Conservation (phyloP, 2,797 vertebrate species). For the Myripristis jacobus region DNA sequence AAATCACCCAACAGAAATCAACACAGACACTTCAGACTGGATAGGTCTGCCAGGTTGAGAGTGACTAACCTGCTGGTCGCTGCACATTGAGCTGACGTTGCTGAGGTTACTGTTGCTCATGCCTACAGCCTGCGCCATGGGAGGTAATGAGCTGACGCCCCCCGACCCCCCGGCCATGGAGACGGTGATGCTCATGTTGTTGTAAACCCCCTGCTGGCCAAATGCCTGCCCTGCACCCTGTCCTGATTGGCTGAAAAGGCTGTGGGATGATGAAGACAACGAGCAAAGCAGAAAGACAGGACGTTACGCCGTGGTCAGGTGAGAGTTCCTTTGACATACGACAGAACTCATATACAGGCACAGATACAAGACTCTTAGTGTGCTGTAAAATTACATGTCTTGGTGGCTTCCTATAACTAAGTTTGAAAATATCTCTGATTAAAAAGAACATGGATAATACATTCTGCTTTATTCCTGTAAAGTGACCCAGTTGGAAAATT, state of each 20-base stretch:
- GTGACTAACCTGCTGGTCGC: constrained; percentile 89
- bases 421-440: too few relatives aligned
- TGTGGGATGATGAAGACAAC: constrained; percentile 45
- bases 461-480: too few relatives aligned
- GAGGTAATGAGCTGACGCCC: constrained; percentile 87
- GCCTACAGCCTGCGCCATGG: constrained; percentile 88
- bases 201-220: constrained; percentile 93
- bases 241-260: constrained; percentile 86
- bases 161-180: constrained; percentile 93
- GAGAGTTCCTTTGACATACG: background rate
- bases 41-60: background rate
- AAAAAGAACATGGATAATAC: too few relatives aligned
- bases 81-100: constrained; percentile 87
- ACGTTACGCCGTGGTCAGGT: background rate
- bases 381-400: too few relatives aligned
- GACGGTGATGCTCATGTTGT: constrained; percentile 99
- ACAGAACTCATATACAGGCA: too few relatives aligned
- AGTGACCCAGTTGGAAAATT: too few relatives aligned
- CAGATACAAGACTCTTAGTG: too few relatives aligned
- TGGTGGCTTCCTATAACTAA: too few relatives aligned
- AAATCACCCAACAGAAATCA: too few relatives aligned
- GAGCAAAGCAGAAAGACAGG: background rate
- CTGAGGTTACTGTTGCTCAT: constrained; percentile 91
- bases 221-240: constrained; percentile 83
- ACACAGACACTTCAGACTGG: background rate